Base-by-base conservation (phyloP, 2,888 invertebrate genomes). In the Plebejus melissa region DNA sequence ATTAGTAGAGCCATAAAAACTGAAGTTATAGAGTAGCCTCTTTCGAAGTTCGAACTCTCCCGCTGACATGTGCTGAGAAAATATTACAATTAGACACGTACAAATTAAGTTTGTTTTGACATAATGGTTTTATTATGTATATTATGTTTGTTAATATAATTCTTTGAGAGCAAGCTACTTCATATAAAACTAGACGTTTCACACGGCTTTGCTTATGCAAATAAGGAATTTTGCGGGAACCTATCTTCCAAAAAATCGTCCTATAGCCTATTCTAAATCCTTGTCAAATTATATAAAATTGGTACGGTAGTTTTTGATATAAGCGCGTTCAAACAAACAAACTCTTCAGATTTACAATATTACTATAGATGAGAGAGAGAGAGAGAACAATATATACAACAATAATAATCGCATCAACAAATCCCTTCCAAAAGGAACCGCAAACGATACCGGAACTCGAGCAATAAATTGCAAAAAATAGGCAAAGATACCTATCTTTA, bases 391-490 rank as follows among this genome's bases (percentile, higher is more conserved):
- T 22, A 22, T 22, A 22, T 22, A 22, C 3, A 11, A 28, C 28
- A 22, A 28, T 9, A 2, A 11, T 3, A 22, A 60, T 32, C 32
- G 1, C 32, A 22, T 28, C 60, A 28, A 28, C 28, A 9, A 28
- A 60, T 28, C 60, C 7, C 7, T 22, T 22, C 22, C 41, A 41
- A 22, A 41, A 70, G 7, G 9, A 3, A 46, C 41, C 22, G 41
- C 41, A 46, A 46, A 72, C 65, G 50, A 50, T 54, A 54, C 72
- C 74, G 76, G 74, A 76, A 75, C 75, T 72, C 69, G 69, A 75
- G 75, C 75, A 76, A 77, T 77, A 77, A 77, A 77, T 78, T 54
- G 76, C 65, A 65, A 65, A 65, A 65, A 32, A 65, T 65, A 58
- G 46, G 57, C 71, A 58, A 41, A 76, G 77, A 76, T 78, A 77